Conservation (phyloP, 2,113 vertebrate genomes). For the Bubo blakistoni region DNA sequence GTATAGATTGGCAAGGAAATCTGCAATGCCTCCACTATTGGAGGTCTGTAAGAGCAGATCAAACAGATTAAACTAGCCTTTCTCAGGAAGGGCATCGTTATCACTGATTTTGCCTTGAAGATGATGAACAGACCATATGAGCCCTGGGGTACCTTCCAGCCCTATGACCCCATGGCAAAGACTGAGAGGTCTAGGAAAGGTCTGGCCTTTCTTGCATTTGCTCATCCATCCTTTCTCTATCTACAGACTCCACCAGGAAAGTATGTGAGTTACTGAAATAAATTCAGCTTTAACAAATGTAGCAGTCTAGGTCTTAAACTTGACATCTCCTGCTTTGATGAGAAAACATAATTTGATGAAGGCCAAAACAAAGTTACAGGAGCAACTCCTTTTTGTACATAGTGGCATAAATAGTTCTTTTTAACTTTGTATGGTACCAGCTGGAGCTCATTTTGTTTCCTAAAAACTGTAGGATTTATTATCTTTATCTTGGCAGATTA, state of each 20-base stretch:
- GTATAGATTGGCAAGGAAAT: not conserved
- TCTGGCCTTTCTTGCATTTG: not conserved
- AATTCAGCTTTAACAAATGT: not conserved
- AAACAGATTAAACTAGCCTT: not conserved
- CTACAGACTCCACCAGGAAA: not conserved
- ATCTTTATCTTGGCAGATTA: not conserved
- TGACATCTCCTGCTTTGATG: not conserved
- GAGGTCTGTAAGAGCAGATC: not conserved
- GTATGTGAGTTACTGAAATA: not conserved
- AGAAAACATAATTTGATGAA: not conserved
- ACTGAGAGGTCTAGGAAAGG: not conserved
- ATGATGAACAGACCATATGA: not conserved
- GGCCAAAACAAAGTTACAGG: not conserved
- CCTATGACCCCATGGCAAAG: not conserved
- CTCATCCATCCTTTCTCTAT: not conserved
- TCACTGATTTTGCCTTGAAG: not conserved
- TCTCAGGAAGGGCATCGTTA: not conserved
- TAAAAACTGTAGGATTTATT: not conserved
- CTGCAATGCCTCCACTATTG: not conserved
- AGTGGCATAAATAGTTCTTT: not conserved
- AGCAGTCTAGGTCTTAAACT: not conserved
- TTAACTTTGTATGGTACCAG: not conserved
- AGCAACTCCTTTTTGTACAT: not conserved
- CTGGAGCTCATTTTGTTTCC: not conserved
- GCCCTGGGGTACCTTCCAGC: not conserved